Conservation (phyloP, 1,140 invertebrate species). For the Tyrophagus putrescentiae region DNA sequence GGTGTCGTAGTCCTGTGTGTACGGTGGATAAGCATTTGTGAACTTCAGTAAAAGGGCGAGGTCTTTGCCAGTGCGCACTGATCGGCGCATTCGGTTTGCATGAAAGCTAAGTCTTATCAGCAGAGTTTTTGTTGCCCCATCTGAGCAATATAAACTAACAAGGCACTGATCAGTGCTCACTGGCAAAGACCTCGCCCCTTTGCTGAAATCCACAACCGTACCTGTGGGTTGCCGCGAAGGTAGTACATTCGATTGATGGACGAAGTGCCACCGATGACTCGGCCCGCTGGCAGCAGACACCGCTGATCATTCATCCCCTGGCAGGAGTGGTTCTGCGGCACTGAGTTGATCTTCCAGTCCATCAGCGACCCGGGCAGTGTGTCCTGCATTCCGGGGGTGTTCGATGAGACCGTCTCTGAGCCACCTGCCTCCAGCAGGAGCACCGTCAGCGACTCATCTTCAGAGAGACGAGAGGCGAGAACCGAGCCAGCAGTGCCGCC, state of each 20-base stretch:
- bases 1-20: not conserved
- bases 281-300: slow-evolving; percentile 23
- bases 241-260: slow-evolving; percentile 94
- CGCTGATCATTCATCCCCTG: not conserved
- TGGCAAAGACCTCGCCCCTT: too few species aligned
- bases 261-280: slow-evolving; percentile 54
- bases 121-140: too few species aligned
- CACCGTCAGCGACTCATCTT: slow-evolving; percentile 26
- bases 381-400: slow-evolving; percentile 40
- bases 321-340: slow-evolving; percentile 63
- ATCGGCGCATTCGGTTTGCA: too few species aligned
- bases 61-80: too few species aligned
- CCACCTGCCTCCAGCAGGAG: slow-evolving; percentile 32
- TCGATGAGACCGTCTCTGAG: slow-evolving; percentile 15
- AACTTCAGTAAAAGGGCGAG: too few species aligned
- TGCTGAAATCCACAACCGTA: too few species aligned
- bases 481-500: slow-evolving; percentile 29
- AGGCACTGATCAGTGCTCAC: too few species aligned
- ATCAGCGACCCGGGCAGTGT: slow-evolving; percentile 68
- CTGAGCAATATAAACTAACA: too few species aligned
- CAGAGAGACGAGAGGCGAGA: slow-evolving; percentile 29
- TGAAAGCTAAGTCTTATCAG: too few species aligned
- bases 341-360: slow-evolving; percentile 84
- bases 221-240: slow-evolving; percentile 52
- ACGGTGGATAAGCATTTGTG: too few species aligned